Percentiles rank a stretch among this genome's conserved stretches.
phyloP scores from a whole-genome alignment of 2,113 vertebrate species.

The Gorsachius goisagi region DNA sequence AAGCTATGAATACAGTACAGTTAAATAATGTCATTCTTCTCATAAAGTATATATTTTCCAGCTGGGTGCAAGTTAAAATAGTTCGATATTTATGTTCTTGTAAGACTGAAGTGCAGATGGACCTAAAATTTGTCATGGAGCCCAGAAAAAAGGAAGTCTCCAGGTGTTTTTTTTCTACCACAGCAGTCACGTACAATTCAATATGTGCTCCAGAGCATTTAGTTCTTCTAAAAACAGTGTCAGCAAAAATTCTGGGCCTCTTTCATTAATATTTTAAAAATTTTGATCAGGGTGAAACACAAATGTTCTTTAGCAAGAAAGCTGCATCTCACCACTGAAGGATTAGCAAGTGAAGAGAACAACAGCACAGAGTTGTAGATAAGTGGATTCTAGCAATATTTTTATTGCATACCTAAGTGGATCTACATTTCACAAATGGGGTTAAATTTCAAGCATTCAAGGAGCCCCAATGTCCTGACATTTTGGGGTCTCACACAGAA shows the following conservation, averaged over 20 bases:
- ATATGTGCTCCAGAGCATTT: slow-evolving; percentile 18
- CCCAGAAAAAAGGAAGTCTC: slow-evolving; percentile 22
- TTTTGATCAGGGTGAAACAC: slow-evolving; percentile 32
- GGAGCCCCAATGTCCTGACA: neutral
- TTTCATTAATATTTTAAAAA: slow-evolving; percentile 17
- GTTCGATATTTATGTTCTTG: slow-evolving; percentile 64
- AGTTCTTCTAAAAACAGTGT: slow-evolving; percentile 25
- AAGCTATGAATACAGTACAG: slow-evolving; percentile 26
- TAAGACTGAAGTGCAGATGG: slow-evolving; percentile 35
- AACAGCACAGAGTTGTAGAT: neutral
- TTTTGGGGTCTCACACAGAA: neutral
- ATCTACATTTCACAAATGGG: neutral
- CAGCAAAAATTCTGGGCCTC: slow-evolving; percentile 20
- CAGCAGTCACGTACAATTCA: slow-evolving; percentile 22
- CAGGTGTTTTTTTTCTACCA: slow-evolving; percentile 23
- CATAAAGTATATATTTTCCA: slow-evolving; percentile 51
- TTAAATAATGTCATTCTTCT: slow-evolving; percentile 59
- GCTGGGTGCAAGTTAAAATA: slow-evolving; percentile 32
- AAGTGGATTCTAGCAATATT: neutral
- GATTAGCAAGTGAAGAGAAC: neutral
- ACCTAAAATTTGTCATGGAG: slow-evolving; percentile 48
- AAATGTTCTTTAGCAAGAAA: neutral
- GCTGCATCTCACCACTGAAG: neutral
- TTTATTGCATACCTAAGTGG: neutral
- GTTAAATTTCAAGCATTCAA: neutral